phyloP scores from a whole-genome alignment of 2,797 vertebrate species.

The Chelon auratus region DNA sequence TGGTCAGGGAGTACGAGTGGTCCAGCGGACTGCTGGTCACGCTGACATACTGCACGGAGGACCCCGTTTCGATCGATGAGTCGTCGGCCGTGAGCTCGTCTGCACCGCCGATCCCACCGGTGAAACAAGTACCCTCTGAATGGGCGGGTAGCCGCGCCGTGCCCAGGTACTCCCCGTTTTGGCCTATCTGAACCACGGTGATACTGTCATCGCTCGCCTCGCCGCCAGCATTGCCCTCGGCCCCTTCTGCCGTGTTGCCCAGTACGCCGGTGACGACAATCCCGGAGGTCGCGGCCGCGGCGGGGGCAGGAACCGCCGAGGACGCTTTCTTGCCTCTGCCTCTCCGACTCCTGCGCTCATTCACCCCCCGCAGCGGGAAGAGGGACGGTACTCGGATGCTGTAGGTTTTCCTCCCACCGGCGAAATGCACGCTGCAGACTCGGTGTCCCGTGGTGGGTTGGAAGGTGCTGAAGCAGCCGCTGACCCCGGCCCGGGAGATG shows the following conservation, averaged over 20 bases:
- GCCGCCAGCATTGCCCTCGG: conserved; percentile 63
- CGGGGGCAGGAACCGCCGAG: conserved; percentile 55
- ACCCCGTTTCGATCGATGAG: conserved; percentile 39
- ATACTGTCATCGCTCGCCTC: conserved; percentile 71
- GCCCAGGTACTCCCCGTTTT: conserved; percentile 87
- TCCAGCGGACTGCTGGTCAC: conserved; percentile 85
- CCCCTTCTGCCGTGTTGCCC: conserved; percentile 62
- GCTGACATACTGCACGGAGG: conserved; percentile 69
- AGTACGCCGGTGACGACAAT: conserved; percentile 72
- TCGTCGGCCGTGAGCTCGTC: conserved; percentile 60
- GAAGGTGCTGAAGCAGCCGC: conserved; percentile 98
- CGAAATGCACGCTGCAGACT: conserved; percentile 96
- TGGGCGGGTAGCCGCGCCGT: conserved; percentile 89
- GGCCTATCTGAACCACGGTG: conserved; percentile 81
- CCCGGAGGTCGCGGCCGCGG: conserved; percentile 62
- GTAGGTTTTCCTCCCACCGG: conserved; percentile 96
- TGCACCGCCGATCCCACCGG: conserved; percentile 57
- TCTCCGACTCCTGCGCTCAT: conserved; percentile 90
- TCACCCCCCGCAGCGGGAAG: conserved; percentile 94
- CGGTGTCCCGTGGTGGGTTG: conserved; percentile 97
- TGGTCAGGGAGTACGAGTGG: conserved; percentile 96
- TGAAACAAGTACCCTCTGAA: conserved; percentile 76
- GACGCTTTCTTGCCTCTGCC: conserved; percentile 82
- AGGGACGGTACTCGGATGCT: conserved; percentile 94
- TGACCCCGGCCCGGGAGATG: conserved; percentile 96